Evolutionary conservation across 2,797 vertebrate genomes (phyloP).

Genomic region (Onychomys torridus): DNA sequence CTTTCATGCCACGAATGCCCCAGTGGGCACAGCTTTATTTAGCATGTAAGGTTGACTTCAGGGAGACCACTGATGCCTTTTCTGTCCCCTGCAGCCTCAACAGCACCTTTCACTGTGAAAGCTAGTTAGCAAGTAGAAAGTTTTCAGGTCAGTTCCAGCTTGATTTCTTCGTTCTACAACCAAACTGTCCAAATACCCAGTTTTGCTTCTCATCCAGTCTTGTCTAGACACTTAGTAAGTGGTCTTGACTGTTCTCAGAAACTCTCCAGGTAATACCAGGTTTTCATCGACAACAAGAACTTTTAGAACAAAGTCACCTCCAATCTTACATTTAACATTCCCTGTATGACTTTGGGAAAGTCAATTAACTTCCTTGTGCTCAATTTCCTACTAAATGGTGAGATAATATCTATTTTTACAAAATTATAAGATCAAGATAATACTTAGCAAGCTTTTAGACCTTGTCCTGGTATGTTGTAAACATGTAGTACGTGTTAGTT

Average conservation of each 20-base stretch:
- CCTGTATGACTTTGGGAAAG: not conserved
- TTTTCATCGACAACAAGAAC: not conserved
- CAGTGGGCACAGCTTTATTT: not conserved
- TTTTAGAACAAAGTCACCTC: slow-evolving; percentile 1
- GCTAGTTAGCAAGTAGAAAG: not conserved
- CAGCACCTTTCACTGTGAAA: not conserved
- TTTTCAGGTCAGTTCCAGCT: not conserved
- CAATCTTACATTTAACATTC: not conserved
- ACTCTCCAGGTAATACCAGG: not conserved
- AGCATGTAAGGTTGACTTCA: not conserved
- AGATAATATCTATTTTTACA: slow-evolving; percentile 50
- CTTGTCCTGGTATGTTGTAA: not conserved
- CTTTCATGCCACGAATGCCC: not conserved
- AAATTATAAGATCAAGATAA: not conserved
- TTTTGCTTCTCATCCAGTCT: not conserved
- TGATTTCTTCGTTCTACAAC: not conserved
- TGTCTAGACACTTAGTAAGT: not conserved
- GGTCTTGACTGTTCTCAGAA: not conserved
- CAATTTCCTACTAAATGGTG: slow-evolving; percentile 23
- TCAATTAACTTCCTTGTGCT: not conserved
- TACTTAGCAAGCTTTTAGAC: slow-evolving; percentile 29
- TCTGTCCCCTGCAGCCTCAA: not conserved
- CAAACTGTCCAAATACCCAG: not conserved
- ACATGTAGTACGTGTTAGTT: not conserved
- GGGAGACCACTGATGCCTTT: not conserved